Evolutionary conservation across 2,797 vertebrate genomes (phyloP).

Genomic region (Pantherophis alleghaniensis): DNA sequence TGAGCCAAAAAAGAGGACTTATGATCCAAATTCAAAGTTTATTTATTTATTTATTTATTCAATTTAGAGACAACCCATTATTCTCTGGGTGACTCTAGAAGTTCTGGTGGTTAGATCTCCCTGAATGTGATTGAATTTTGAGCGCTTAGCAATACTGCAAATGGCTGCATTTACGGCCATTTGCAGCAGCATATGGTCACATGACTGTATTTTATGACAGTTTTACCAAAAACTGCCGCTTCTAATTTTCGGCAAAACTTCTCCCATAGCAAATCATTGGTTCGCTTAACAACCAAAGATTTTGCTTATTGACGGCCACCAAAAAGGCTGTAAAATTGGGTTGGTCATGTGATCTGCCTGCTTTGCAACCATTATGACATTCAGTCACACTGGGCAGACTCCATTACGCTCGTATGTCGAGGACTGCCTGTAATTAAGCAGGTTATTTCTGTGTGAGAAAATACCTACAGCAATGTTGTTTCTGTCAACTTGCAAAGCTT

Average conservation of each 20-base stretch:
- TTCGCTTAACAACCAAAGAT: not conserved
- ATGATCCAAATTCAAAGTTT: not conserved
- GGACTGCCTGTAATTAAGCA: not conserved
- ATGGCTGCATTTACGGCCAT: not conserved
- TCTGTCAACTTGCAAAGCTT: no score
- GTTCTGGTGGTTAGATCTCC: not conserved
- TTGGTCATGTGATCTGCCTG: not conserved
- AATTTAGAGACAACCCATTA: not conserved
- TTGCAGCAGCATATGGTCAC: not conserved
- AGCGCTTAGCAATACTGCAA: not conserved
- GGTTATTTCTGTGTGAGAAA: not conserved
- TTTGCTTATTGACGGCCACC: not conserved
- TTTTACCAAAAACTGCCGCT: not conserved
- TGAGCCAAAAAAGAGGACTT: not conserved
- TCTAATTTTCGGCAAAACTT: not conserved
- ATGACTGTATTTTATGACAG: not conserved
- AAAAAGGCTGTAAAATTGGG: not conserved
- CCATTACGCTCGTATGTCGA: not conserved
- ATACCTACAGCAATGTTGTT: not conserved
- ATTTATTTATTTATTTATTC: not conserved
- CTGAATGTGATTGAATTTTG: not conserved
- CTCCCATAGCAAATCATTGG: not conserved
- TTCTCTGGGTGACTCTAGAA: not conserved
- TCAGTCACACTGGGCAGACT: not conserved
- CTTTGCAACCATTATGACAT: not conserved